Conservation (phyloP, 2,888 invertebrate genomes). For the Cheiracanthium punctorium region DNA sequence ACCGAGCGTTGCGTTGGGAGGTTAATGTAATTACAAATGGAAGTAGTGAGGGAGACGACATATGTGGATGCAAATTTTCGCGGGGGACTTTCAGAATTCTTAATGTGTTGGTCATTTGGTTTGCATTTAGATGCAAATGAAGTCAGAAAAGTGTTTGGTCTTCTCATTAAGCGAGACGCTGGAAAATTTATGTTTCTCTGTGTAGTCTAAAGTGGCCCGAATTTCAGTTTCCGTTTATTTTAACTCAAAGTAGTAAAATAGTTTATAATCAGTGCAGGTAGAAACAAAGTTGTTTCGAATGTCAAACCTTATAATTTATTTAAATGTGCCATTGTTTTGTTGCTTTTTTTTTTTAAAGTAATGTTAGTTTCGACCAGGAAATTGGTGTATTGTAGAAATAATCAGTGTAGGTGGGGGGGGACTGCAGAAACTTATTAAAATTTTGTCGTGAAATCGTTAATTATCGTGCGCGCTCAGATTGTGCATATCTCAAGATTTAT, state of each 20-base stretch:
- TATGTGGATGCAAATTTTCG: slow-evolving; percentile 49
- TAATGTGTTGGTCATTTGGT: slow-evolving; percentile 45
- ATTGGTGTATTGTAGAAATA: no score
- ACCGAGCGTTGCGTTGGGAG: slow-evolving; percentile 17
- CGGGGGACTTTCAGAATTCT: slow-evolving; percentile 44
- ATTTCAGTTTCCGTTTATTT: slow-evolving; percentile 16
- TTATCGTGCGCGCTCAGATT: no score
- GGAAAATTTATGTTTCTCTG: slow-evolving; percentile 47
- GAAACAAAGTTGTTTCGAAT: no score
- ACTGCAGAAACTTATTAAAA: no score
- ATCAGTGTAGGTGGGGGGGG: no score
- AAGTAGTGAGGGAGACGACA: not conserved
- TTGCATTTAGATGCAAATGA: slow-evolving; percentile 65
- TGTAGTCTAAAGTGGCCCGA: slow-evolving; percentile 41
- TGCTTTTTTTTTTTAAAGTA: no score
- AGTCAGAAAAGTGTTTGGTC: slow-evolving; percentile 36
- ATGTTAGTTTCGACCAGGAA: no score
- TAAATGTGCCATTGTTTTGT: no score
- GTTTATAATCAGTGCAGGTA: not conserved
- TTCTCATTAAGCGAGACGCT: slow-evolving; percentile 41
- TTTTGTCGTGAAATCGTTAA: no score
- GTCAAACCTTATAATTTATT: no score
- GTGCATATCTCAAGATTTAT: no score
- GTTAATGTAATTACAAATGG: slow-evolving; percentile 23
- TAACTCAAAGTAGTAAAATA: not conserved